Percentiles rank a stretch among this genome's conserved stretches.
Evolutionary conservation across 2,888 invertebrate genomes (phyloP).

Genomic region (Lordiphosa fenestrarum): DNA sequence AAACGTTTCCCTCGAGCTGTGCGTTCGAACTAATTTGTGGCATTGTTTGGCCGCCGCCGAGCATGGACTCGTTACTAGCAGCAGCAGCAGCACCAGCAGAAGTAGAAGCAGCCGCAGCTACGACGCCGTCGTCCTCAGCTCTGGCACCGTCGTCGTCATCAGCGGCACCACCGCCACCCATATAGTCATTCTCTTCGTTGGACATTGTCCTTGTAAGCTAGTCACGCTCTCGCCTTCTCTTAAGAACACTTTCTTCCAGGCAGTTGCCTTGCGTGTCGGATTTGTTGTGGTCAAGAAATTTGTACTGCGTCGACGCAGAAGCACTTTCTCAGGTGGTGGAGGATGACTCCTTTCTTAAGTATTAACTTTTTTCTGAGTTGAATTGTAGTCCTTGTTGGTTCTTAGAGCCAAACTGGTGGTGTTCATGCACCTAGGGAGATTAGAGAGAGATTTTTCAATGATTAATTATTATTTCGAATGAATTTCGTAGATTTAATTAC

Average conservation of each 20-base stretch:
- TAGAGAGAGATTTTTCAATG: neutral
- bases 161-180: constrained; percentile 43
- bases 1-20: constrained; percentile 77
- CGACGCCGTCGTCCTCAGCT: constrained; percentile 32
- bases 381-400: constrained; percentile 26
- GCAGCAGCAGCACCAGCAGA: constrained; percentile 52
- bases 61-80: constrained; percentile 67
- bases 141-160: constrained; percentile 32
- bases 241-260: constrained; percentile 26
- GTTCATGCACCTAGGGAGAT: neutral
- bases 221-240: constrained; percentile 34
- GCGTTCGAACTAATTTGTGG: constrained; percentile 78
- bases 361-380: neutral
- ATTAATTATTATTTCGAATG: neutral
- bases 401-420: neutral
- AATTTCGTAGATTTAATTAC: no score
- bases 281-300: constrained; percentile 64
- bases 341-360: neutral
- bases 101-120: constrained; percentile 29
- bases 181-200: constrained; percentile 65
- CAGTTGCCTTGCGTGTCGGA: constrained; percentile 57
- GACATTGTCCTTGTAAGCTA: constrained; percentile 49
- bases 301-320: constrained; percentile 54
- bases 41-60: constrained; percentile 71
- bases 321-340: neutral